A percentile compares a stretch with the other conserved stretches of the same genome.
phyloP scores from a whole-genome alignment of 2,113 vertebrate genomes.

The Clarias macrocephalus region DNA sequence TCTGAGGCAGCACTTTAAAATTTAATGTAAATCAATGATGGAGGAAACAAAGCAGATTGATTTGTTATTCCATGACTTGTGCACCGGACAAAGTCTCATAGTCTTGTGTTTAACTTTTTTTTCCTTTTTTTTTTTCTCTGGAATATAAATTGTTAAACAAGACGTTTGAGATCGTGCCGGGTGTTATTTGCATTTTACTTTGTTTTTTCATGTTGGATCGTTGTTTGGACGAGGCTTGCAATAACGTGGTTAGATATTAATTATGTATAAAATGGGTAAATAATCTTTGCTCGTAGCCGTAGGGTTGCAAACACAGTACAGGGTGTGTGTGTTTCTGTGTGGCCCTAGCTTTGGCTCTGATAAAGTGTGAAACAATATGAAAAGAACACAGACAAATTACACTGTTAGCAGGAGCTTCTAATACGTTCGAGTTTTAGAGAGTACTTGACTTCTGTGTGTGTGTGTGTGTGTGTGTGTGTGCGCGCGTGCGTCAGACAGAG shows the following conservation, averaged over 20 bases:
- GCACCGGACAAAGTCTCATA: slow-evolving; percentile 50
- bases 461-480: neutral
- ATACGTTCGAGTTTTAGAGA: neutral
- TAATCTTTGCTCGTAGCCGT: neutral
- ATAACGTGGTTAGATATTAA: slow-evolving; percentile 9
- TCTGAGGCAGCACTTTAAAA: slow-evolving; percentile 63
- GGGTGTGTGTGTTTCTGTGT: neutral
- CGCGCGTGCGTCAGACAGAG: too few species aligned
- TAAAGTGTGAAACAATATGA: neutral
- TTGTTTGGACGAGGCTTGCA: neutral
- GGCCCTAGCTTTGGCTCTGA: neutral
- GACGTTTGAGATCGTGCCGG: neutral
- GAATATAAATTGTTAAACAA: slow-evolving; percentile 44
- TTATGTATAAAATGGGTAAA: slow-evolving; percentile 27
- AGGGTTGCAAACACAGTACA: neutral
- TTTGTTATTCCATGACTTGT: slow-evolving; percentile 62
- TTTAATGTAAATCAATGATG: slow-evolving; percentile 74
- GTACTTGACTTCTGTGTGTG: neutral
- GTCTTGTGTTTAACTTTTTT: slow-evolving; percentile 59
- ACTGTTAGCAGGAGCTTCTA: neutral
- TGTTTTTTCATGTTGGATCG: neutral
- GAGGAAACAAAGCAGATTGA: slow-evolving; percentile 71
- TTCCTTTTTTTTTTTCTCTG: slow-evolving; percentile 46
- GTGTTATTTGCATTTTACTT: neutral
- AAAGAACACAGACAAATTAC: neutral